Evolutionary conservation across 2,113 vertebrate genomes (phyloP).

Genomic region (Oxyruncus cristatus): DNA sequence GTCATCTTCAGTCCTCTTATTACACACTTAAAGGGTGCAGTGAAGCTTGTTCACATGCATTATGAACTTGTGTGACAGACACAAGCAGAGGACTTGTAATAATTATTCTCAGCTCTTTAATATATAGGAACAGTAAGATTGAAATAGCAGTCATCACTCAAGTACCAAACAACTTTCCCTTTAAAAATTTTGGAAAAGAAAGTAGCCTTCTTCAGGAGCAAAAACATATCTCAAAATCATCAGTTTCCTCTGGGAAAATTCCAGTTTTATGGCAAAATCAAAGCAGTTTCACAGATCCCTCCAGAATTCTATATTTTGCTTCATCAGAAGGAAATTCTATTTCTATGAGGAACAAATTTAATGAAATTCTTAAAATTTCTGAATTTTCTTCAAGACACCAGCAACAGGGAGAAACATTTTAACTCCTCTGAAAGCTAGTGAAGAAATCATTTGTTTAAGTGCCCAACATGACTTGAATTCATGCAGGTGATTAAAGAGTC

Average conservation of each 20-base stretch:
- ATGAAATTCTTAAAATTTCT: neutral
- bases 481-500: neutral
- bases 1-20: neutral
- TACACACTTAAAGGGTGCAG: neutral
- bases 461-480: neutral
- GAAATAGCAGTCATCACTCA: neutral
- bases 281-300: neutral
- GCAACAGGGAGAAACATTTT: neutral
- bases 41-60: neutral
- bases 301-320: neutral
- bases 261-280: neutral
- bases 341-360: neutral
- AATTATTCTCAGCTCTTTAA: neutral
- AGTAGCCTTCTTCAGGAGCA: neutral
- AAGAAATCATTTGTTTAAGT: neutral
- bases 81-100: neutral
- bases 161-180: neutral
- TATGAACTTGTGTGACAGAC: neutral
- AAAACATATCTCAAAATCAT: neutral
- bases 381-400: neutral
- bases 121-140: neutral
- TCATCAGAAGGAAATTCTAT: neutral
- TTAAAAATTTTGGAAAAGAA: neutral
- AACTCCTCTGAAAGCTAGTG: neutral
- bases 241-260: neutral